These are phyloP conservation scores for Pipistrellus nathusii DNA, from an alignment of 2,797 vertebrate species.

Conservation along the genomic window DNA sequence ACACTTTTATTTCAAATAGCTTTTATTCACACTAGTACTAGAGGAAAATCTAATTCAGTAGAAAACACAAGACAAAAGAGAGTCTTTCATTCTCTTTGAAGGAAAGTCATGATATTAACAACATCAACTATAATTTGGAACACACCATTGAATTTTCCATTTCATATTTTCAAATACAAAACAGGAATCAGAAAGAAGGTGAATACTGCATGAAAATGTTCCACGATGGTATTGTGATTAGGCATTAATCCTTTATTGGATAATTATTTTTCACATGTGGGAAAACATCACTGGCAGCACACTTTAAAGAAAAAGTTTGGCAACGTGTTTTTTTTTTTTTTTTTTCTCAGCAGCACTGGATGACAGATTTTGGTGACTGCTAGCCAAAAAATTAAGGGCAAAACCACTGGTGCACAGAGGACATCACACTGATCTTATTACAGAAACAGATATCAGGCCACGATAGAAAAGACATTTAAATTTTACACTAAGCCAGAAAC, in stretches of 20 bases:
- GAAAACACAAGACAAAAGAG: slow-evolving; percentile 87
- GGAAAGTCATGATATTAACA: slow-evolving; percentile 82
- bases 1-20: slow-evolving; percentile 87
- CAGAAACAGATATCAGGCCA: slow-evolving; percentile 83
- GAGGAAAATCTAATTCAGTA: slow-evolving; percentile 88
- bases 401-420: slow-evolving; percentile 80
- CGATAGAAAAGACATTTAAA: slow-evolving; percentile 80
- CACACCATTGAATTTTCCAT: slow-evolving; percentile 77
- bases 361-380: slow-evolving; percentile 67
- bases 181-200: slow-evolving; percentile 84
- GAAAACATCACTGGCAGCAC: slow-evolving; percentile 71
- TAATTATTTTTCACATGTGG: slow-evolving; percentile 81
- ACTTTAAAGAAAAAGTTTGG: slow-evolving; percentile 79
- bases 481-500: slow-evolving; percentile 74
- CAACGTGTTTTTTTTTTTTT: neutral
- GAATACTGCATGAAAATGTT: slow-evolving; percentile 76
- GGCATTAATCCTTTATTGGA: slow-evolving; percentile 74
- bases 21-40: slow-evolving; percentile 88
- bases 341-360: slow-evolving; percentile 66
- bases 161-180: slow-evolving; percentile 84
- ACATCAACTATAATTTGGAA: slow-evolving; percentile 80
- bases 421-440: slow-evolving; percentile 82
- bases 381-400: slow-evolving; percentile 82
- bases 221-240: slow-evolving; percentile 70
- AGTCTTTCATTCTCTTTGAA: slow-evolving; percentile 74